Base-by-base conservation (phyloP, 2,797 vertebrate genomes). In the Menidia menidia region DNA sequence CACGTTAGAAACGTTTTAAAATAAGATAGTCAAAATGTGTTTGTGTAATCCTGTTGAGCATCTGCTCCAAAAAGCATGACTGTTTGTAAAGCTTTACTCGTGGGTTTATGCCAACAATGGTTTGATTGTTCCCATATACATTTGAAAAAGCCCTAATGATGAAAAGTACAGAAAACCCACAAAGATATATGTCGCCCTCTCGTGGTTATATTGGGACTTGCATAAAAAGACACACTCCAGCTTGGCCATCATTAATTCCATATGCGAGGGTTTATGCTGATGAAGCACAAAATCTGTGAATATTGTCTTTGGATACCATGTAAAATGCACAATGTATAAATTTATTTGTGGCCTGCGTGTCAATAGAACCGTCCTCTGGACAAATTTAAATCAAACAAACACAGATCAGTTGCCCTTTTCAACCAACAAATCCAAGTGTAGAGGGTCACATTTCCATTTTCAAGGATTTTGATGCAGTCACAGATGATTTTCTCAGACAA, bases 101-200 rank as follows among this genome's bases (percentile, higher is more conserved):
- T 2, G 11, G 0, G 11, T 47, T 54, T 33, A 19, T 12, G 54
- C 0, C 15, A 64, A 30, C 25, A 51, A 6, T 15, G 14, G 42
- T 16, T 4, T 10, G 12, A 10, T 3, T 15, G 10, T 0, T 41
- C 12, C 1, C n/a, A 25, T 3, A 1, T 7, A 8, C 2, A 18
- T 50, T 16, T 16, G 31, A 2, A 16, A 30, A 56, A 4, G 16
- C 4, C 16, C 3, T 2, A 45, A 45, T 14, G 6, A 14, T n/a
- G 15, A 47, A 14, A 4, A 32, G 10, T 25, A 54, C 41, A 33
- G 4, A 10, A 5, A 8, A 31, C 2, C 9, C 47, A 51, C 0
- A 0, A 64, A 63, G 82, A 67, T 30, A 68, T 70, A 90, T 53
- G 66, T 60, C 16, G 55, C 87, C 87, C 86, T 89, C 92, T 80